A percentile compares a stretch with the other conserved stretches of the same genome.
Conservation (phyloP, 1,140 invertebrate species). For the Drosophila sechellia region DNA sequence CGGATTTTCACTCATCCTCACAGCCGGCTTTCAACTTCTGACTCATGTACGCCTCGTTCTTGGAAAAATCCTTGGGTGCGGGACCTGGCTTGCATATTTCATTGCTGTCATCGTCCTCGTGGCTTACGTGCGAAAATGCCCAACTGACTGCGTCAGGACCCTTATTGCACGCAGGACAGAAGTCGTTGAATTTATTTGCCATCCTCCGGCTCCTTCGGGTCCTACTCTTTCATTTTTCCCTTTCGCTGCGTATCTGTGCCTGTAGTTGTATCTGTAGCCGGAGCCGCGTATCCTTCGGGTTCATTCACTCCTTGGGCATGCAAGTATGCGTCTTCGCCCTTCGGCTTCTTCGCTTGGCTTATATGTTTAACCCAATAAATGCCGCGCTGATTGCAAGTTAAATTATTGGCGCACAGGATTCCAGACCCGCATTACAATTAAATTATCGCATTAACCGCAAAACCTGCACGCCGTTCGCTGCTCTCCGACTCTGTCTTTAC, state of each 20-base stretch:
- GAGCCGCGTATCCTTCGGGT: constrained; percentile 41
- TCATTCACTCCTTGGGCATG: constrained; percentile 71
- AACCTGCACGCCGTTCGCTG: constrained; percentile 44
- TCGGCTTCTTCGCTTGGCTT: constrained; percentile 32
- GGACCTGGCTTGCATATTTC: constrained; percentile 40
- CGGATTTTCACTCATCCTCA: constrained; percentile 1
- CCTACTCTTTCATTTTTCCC: constrained; percentile 7
- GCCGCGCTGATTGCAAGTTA: constrained; percentile 79
- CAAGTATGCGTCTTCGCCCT: constrained; percentile 42
- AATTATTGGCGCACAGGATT: constrained; percentile 72
- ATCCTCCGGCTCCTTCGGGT: neutral
- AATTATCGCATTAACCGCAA: constrained; percentile 81
- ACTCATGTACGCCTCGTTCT: constrained; percentile 28
- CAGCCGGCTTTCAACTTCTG: neutral
- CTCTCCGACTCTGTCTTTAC: constrained; percentile 8
- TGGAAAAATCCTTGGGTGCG: constrained; percentile 23
- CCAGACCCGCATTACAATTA: constrained; percentile 79
- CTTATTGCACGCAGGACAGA: constrained; percentile 48
- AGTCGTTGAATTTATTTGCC: constrained; percentile 72
- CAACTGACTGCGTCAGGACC: constrained; percentile 35
- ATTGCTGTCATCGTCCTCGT: constrained; percentile 59
- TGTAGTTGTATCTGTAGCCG: constrained; percentile 7
- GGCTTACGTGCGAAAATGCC: constrained; percentile 69
- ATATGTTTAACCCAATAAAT: constrained; percentile 78
- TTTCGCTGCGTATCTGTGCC: constrained; percentile 20